phyloP scores from a whole-genome alignment of 2,113 vertebrate species.

The Petromus typicus region DNA sequence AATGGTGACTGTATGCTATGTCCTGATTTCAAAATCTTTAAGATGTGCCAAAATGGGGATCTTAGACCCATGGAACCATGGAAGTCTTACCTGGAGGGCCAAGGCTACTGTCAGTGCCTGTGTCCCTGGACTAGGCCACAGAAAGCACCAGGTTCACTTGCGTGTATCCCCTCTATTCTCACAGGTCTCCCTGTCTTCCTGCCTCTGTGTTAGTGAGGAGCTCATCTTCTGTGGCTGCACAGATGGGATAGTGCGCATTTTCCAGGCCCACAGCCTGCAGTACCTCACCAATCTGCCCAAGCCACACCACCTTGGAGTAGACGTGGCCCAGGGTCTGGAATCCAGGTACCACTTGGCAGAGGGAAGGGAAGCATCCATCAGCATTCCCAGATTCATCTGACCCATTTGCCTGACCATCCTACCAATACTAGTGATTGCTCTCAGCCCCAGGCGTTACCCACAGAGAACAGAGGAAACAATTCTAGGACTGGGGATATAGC shows the following conservation, averaged over 20 bases:
- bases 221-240: conserved; percentile 94
- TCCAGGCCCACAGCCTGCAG: conserved; percentile 86
- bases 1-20: neutral
- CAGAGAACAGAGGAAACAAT: neutral
- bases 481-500: no score
- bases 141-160: neutral
- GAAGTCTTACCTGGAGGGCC: neutral
- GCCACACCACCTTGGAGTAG: conserved; percentile 90
- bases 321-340: conserved; percentile 80
- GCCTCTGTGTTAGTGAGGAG: conserved; percentile 87
- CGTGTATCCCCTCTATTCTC: neutral
- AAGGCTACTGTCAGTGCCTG: neutral
- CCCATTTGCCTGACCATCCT: neutral
- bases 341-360: conserved; percentile 81
- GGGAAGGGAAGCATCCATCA: neutral
- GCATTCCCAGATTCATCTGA: neutral
- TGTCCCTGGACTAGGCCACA: neutral
- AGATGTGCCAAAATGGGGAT: neutral
- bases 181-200: conserved; percentile 88
- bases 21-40: neutral
- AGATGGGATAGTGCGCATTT: conserved; percentile 89
- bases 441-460: neutral
- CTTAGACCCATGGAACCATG: neutral
- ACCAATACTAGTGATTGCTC: neutral
- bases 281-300: conserved; percentile 90